Evolutionary conservation across 64 coral and sea anemone species (phyloP).

Genomic region (Actinia tenebrosa): DNA sequence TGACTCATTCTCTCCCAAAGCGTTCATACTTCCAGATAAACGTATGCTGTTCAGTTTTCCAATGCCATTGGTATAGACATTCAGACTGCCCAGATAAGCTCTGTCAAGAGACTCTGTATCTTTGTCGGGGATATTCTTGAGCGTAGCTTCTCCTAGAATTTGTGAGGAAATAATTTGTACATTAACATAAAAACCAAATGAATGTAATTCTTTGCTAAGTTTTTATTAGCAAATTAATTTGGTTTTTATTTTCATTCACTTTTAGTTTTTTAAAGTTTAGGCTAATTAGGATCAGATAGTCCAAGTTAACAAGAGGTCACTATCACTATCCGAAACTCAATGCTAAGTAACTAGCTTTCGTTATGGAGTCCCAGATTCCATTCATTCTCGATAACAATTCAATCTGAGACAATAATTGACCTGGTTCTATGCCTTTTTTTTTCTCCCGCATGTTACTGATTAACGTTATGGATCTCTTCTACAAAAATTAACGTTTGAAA

Average conservation of each 20-base stretch:
- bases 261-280: no score
- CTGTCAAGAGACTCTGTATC: neutral
- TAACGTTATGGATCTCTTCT: no score
- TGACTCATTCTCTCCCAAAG: neutral
- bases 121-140: neutral
- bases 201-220: neutral
- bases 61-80: neutral
- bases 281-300: neutral
- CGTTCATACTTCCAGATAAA: slow-evolving; percentile 18
- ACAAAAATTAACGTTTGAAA: no score
- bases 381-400: no score
- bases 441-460: no score
- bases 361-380: no score
- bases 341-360: no score
- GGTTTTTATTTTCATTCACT: no score
- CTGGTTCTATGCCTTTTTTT: no score
- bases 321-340: neutral
- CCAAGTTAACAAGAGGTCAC: neutral
- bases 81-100: neutral
- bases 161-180: neutral
- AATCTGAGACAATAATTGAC: no score
- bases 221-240: no score
- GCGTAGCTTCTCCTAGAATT: neutral
- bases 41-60: neutral
- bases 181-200: neutral